These are phyloP conservation scores for Parnassius mnemosyne DNA, from an alignment of 2,888 invertebrate species.

Conservation along the genomic window DNA sequence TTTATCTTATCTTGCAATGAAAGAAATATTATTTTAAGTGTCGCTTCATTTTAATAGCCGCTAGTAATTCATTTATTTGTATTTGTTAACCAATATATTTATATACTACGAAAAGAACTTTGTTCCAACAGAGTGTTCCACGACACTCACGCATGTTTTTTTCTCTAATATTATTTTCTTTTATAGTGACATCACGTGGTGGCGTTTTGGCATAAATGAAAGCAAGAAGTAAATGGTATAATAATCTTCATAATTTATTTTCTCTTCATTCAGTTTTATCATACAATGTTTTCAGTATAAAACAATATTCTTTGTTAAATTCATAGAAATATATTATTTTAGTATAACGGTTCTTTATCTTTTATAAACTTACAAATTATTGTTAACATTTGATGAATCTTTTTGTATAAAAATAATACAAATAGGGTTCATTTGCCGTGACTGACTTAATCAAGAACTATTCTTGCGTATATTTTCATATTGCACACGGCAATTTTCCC, in stretches of 20 bases:
- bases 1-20: too few species aligned
- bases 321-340: conserved; percentile 80
- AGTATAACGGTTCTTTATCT: conserved; percentile 75
- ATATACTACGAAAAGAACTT: too few species aligned
- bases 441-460: conserved; percentile 27
- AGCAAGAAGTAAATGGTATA: conserved; percentile 69
- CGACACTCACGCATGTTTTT: too few species aligned
- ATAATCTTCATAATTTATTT: conserved; percentile 80
- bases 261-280: conserved; percentile 63
- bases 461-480: conserved; percentile 32
- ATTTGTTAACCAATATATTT: too few species aligned
- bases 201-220: conserved; percentile 45
- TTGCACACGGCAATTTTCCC: conserved; percentile 44
- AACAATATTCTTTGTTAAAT: conserved; percentile 80
- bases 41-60: too few species aligned
- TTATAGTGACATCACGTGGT: too few species aligned
- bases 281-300: conserved; percentile 79
- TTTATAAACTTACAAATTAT: conserved; percentile 78
- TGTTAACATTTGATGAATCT: conserved; percentile 78
- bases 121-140: too few species aligned
- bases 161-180: too few species aligned
- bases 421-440: conserved; percentile 49
- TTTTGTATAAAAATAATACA: conserved; percentile 78
- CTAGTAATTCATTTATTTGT: too few species aligned
- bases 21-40: too few species aligned